Conservation (phyloP, 1,140 invertebrate genomes). For the Wasmannia auropunctata region DNA sequence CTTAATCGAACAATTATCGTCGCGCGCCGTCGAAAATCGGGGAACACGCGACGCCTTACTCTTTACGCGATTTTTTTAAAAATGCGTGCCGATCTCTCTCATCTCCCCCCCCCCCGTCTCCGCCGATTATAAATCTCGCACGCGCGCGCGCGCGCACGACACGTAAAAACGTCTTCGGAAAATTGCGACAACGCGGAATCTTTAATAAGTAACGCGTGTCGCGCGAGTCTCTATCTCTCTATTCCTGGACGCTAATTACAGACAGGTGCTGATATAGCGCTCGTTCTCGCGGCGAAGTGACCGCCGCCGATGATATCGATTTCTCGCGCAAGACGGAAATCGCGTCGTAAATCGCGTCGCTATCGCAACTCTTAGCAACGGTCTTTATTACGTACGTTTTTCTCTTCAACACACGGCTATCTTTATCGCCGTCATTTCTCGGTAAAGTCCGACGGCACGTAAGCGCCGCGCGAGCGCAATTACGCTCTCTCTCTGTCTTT, state of each 20-base stretch:
- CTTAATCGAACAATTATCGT: background rate
- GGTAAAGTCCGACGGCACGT: background rate
- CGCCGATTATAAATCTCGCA: background rate
- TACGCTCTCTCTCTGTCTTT: too few species aligned
- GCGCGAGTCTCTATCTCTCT: too few species aligned
- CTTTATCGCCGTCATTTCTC: background rate
- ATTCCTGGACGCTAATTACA: constrained; percentile 9
- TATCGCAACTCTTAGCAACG: background rate
- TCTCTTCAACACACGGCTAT: background rate
- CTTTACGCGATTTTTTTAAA: background rate
- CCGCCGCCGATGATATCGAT: constrained; percentile 4
- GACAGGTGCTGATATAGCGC: background rate
- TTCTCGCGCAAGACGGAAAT: background rate
- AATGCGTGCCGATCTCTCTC: background rate
- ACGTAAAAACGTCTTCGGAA: constrained; percentile 1
- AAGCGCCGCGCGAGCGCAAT: background rate
- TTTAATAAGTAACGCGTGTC: background rate
- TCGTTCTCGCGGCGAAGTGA: background rate
- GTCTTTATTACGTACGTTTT: background rate
- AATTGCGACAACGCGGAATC: background rate
- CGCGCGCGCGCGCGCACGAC: too few species aligned
- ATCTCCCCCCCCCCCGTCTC: too few species aligned
- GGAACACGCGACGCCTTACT: background rate
- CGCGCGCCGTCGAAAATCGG: too few species aligned
- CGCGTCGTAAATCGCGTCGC: background rate